Evolutionary conservation across 2,888 invertebrate species (phyloP).

Genomic region (Eupithecia exiguata): DNA sequence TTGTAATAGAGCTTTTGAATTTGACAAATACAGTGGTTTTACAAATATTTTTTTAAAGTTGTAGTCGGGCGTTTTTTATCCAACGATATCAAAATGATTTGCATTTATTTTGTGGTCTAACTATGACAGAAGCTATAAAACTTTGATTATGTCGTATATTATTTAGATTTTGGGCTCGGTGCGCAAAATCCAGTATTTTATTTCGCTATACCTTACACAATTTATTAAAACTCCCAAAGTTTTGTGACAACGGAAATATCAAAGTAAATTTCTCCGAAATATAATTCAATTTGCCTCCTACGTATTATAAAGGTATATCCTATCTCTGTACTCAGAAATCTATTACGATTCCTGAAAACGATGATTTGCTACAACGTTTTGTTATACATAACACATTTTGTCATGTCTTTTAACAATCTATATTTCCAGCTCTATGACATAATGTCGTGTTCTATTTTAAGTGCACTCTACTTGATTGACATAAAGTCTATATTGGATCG

Average conservation of each 20-base stretch:
- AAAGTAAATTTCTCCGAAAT: not conserved
- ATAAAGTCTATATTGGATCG: constrained; percentile 32
- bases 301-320: not conserved
- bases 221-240: not conserved
- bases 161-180: not conserved
- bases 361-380: not conserved
- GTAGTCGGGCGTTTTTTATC: no score
- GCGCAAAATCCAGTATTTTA: not conserved
- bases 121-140: not conserved
- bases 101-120: not conserved
- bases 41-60: no score
- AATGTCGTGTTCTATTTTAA: constrained; percentile 15
- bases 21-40: not conserved
- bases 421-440: constrained; percentile 2
- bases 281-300: not conserved
- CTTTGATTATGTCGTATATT: not conserved
- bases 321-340: not conserved
- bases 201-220: not conserved
- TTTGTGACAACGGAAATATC: not conserved
- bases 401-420: not conserved
- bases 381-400: not conserved
- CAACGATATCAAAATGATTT: no score
- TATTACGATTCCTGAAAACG: not conserved
- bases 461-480: constrained; percentile 21
- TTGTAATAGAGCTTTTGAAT: not conserved